Percentiles rank a stretch among this genome's conserved stretches.
Conservation (phyloP, 1,140 invertebrate genomes). For the Heliconius hermathena region DNA sequence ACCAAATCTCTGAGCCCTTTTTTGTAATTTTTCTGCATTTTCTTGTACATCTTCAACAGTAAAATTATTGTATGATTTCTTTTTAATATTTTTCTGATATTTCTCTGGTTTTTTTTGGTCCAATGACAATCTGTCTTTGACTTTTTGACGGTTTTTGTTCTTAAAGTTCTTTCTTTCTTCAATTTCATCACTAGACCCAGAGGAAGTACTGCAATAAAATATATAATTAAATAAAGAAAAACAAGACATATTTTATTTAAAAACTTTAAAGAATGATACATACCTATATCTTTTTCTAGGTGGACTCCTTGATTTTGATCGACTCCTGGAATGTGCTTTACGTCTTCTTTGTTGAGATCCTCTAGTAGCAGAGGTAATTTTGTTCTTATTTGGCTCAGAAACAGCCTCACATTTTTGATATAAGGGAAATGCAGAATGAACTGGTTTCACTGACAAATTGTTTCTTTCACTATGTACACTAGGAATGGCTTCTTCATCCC, state of each 20-base stretch:
- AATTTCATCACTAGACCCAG: slow-evolving; percentile 72
- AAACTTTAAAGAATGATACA: not conserved
- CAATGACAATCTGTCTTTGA: slow-evolving; percentile 74
- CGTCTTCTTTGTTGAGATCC: slow-evolving; percentile 61
- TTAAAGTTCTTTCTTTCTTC: slow-evolving; percentile 67
- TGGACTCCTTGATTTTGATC: slow-evolving; percentile 69
- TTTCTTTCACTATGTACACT: slow-evolving; percentile 90
- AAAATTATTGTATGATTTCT: slow-evolving; percentile 87
- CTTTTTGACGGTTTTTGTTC: slow-evolving; percentile 73
- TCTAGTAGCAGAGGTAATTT: slow-evolving; percentile 47
- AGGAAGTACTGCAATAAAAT: slow-evolving; percentile 65
- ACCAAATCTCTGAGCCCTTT: slow-evolving; percentile 93
- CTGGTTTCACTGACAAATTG: slow-evolving; percentile 82
- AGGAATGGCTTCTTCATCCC: slow-evolving; percentile 95
- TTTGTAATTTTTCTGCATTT: slow-evolving; percentile 88
- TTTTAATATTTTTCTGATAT: slow-evolving; percentile 80
- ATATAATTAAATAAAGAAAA: slow-evolving; percentile 25
- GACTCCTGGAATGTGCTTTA: slow-evolving; percentile 60
- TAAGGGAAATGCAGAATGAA: slow-evolving; percentile 78
- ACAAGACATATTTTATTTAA: slow-evolving; percentile 25
- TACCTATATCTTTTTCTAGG: slow-evolving; percentile 41
- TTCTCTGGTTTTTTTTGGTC: slow-evolving; percentile 76
- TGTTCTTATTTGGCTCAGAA: slow-evolving; percentile 57
- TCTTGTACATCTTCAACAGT: slow-evolving; percentile 85
- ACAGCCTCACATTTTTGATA: slow-evolving; percentile 77